These are phyloP conservation scores for Pachydiplax longipennis DNA, from an alignment of 2,888 invertebrate species.

Conservation along the genomic window DNA sequence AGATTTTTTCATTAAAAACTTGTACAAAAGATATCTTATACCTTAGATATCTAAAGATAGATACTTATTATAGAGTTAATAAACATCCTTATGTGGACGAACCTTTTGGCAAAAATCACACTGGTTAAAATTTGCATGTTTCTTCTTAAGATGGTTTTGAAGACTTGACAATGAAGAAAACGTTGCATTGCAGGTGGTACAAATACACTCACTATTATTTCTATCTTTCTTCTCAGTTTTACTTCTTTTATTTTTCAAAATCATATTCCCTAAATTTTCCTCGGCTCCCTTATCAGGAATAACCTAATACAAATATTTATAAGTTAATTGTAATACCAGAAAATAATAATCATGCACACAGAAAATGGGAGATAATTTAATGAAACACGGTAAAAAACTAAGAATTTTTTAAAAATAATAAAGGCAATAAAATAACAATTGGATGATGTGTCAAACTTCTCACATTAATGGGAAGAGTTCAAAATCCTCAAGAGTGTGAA, in stretches of 20 bases:
- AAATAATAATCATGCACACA: background rate
- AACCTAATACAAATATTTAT: background rate
- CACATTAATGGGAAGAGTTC: no score
- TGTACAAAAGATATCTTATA: no score
- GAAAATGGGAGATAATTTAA: background rate
- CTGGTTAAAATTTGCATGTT: constrained; percentile 17
- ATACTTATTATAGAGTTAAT: no score
- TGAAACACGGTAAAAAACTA: background rate
- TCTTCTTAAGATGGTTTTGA: constrained; percentile 12
- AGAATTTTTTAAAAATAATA: background rate
- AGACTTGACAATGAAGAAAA: constrained; percentile 21
- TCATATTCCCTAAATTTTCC: background rate
- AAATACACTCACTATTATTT: background rate
- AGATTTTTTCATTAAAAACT: no score
- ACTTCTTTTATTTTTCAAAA: background rate
- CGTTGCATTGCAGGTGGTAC: background rate
- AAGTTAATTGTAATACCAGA: no score
- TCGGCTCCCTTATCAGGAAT: background rate
- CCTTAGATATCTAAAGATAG: no score
- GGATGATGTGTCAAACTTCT: no score
- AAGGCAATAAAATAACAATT: no score
- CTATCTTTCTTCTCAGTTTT: background rate
- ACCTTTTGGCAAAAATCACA: constrained; percentile 36
- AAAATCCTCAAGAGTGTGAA: no score
- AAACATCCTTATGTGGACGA: background rate